Evolutionary conservation across 2,888 invertebrate species (phyloP), one percentile per base, ranked within the genome.

Genomic region (Nineta flava): DNA sequence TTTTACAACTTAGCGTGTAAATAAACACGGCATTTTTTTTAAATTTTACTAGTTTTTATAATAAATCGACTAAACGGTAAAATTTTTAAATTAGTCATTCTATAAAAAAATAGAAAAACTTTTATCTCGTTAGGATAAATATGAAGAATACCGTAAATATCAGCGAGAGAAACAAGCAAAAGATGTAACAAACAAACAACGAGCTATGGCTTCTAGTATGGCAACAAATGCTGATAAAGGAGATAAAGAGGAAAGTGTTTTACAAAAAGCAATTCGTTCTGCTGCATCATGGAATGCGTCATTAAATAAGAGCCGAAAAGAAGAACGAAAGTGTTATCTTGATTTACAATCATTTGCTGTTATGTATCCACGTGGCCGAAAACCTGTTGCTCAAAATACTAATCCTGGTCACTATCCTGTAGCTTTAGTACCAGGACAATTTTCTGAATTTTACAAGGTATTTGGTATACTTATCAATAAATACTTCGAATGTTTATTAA

Each of bases 371-470:
- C 75, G 71, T 56, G 74, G 73, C 47, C 64, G 60, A 54, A 59
- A 62, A 53, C 63, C 63, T 50, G 58, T 60, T 40, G 64, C 72
- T 15, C 66, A 67, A 21, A 70, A 69, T 54, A 70, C 70, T 47
- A 74, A 75, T 56, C 67, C 78, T 40, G 79, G 79, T 41, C 65
- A 77, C 65, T 99, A 95, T 74, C 97, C 97, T 16, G 81, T 95
- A 53, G 83, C 96, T 43, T 72, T 99, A 54, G 82, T 99, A 58
- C 93, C 95, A 35, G 96, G 96, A n/a, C 99, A 99, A 71, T 97
- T 81, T 70, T 86, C 87, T 57, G 90, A 94, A 66, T 77, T 78
- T 62, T 95, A 85, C 68, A 79, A 83, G 60, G 65, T 47, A 32
- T 15, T n/a, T 19, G 9, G 9, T 13, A 9, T n/a, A 17, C 10